phyloP scores from a whole-genome alignment of 2,797 vertebrate genomes.

The Molossus molossus region DNA sequence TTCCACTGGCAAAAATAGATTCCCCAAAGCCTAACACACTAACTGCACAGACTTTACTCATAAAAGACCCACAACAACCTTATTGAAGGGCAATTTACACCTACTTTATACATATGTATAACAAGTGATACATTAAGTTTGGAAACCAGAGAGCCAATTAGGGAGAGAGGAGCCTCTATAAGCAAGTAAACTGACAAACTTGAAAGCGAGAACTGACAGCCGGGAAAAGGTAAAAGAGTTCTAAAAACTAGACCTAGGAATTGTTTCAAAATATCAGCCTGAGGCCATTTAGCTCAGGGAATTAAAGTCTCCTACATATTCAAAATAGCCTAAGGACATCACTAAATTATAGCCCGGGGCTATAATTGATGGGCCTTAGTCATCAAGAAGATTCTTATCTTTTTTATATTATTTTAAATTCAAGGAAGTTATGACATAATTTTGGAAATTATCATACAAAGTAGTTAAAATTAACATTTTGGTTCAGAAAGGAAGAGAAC shows the following conservation, averaged over 20 bases:
- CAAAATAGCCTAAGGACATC: slow-evolving; percentile 55
- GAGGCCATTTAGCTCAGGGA: slow-evolving; percentile 42
- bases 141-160: slow-evolving; percentile 28
- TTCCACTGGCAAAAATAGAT: background rate
- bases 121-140: background rate
- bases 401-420: slow-evolving; percentile 60
- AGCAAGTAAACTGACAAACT: slow-evolving; percentile 37
- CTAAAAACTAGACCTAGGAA: background rate
- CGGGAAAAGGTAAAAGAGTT: background rate
- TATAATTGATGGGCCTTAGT: background rate
- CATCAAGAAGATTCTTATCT: background rate
- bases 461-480: slow-evolving; percentile 59
- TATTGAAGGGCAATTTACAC: slow-evolving; percentile 5
- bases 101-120: background rate
- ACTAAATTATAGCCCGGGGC: slow-evolving; percentile 38
- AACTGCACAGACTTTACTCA: background rate
- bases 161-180: background rate
- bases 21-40: background rate
- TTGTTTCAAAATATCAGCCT: slow-evolving; percentile 63
- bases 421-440: slow-evolving; percentile 45
- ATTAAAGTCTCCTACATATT: background rate
- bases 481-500: slow-evolving; percentile 43
- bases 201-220: slow-evolving; percentile 27
- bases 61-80: background rate
- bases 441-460: slow-evolving; percentile 28